Evolutionary conservation across 2,797 vertebrate species (phyloP), one percentile per base, ranked within the genome.

Genomic region (Coregonus ussuriensis): DNA sequence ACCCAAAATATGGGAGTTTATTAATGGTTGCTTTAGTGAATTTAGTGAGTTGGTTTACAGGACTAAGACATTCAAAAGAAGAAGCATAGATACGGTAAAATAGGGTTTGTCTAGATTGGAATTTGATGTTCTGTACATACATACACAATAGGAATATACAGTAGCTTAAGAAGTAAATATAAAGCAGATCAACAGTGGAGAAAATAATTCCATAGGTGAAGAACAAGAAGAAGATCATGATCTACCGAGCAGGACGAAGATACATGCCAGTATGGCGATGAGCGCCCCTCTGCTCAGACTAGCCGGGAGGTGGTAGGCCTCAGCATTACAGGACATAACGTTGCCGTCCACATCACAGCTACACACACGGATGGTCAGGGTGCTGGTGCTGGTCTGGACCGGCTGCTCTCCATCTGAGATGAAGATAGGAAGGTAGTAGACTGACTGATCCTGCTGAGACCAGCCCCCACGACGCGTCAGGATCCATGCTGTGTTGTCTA

Each of bases 401-500:
- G 97, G 97, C 77, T 89, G 93, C 78, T 97, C 97, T 0, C 94
- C 93, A 82, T 99, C 98, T 0, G 95, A 92, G 77, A 98, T 93
- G 79, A 94, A 85, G 84, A 99, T 93, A 74, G 98, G 96, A 83
- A 99, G 83, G 88, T 95, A 92, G 82, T 96, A 98, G 2, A 93
- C 82, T 1, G 85, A 95, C 91, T 96, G 97, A 71, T 97, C 95
- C 0, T 93, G 93, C 68, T 97, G 96, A 0, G 93, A 93, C 93
- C 98, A 99, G 84, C 96, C 95, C 0, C 95, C 93, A 29, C 96
- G 95, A 16, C 96, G 93, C 0, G 97, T 97, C 88, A 99, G 87
- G 89, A 99, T 88, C 94, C 95, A 95, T 0, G 98, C 98, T 0
- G 97, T 97, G 77, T 99, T 99, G 88, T 99, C 98, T 99, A 90